Conservation (phyloP, 1,140 invertebrate genomes). For the Lasioglossum albipes region DNA sequence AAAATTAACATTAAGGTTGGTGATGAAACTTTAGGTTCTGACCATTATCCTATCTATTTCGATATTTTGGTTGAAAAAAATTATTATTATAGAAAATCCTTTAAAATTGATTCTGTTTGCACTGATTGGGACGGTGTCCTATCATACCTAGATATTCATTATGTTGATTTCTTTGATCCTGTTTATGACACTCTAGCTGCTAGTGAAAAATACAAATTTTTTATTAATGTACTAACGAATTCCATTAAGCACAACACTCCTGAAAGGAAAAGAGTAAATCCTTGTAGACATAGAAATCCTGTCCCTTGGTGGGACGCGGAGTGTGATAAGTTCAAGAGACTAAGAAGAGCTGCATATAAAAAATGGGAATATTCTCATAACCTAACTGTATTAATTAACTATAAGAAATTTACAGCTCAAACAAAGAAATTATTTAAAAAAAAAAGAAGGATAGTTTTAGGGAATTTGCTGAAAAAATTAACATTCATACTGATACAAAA, state of each 20-base stretch:
- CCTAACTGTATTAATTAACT: neutral
- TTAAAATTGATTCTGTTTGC: neutral
- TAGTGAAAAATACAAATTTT: neutral
- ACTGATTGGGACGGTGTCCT: no score
- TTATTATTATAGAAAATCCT: conserved; percentile 2
- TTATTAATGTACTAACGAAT: neutral
- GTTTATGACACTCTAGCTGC: neutral
- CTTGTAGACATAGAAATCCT: neutral
- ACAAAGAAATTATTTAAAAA: neutral
- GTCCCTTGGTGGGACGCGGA: conserved; percentile 5
- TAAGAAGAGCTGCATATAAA: neutral
- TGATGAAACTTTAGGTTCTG: conserved; percentile 34
- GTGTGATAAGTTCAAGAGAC: conserved; percentile 1
- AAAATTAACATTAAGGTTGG: conserved; percentile 9
- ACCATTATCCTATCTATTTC: no score
- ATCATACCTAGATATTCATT: neutral
- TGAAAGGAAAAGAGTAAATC: neutral
- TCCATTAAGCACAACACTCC: no score
- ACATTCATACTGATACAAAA: neutral
- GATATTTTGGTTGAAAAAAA: no score
- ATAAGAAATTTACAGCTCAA: neutral
- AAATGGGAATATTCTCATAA: conserved; percentile 13
- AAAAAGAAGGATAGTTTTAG: conserved; percentile 10
- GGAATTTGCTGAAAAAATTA: conserved; percentile 18
- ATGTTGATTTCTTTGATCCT: neutral